Conservation (phyloP, 2,888 invertebrate species). For the Clunio marinus region DNA sequence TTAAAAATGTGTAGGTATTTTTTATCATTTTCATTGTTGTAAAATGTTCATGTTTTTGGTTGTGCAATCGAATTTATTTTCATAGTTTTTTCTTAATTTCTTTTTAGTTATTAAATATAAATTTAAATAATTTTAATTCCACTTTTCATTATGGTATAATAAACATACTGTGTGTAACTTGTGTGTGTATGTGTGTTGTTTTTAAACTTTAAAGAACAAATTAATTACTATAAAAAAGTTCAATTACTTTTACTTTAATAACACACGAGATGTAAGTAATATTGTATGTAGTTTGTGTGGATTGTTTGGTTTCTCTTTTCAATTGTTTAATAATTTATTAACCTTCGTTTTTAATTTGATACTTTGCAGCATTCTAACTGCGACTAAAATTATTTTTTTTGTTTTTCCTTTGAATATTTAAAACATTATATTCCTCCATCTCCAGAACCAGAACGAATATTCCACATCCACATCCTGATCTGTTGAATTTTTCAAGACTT, state of each 20-base stretch:
- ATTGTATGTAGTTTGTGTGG: not conserved
- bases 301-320: not conserved
- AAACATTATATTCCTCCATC: not conserved
- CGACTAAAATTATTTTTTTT: constrained; percentile 5
- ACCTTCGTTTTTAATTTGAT: constrained; percentile 4
- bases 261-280: no score
- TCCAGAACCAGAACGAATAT: no score
- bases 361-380: not conserved
- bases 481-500: not conserved
- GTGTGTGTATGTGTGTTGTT: not conserved
- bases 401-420: not conserved
- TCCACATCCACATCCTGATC: not conserved
- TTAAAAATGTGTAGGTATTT: not conserved
- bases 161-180: no score
- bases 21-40: not conserved
- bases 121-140: no score
- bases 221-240: not conserved
- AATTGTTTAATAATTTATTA: not conserved
- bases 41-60: not conserved
- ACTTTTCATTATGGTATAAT: not conserved
- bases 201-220: not conserved
- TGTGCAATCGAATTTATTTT: constrained; percentile 7
- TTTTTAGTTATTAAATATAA: not conserved
- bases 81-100: not conserved
- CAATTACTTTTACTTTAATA: not conserved